These are phyloP conservation scores for Drosophila micromelanica DNA, from an alignment of 1,140 invertebrate species.

Conservation along the genomic window DNA sequence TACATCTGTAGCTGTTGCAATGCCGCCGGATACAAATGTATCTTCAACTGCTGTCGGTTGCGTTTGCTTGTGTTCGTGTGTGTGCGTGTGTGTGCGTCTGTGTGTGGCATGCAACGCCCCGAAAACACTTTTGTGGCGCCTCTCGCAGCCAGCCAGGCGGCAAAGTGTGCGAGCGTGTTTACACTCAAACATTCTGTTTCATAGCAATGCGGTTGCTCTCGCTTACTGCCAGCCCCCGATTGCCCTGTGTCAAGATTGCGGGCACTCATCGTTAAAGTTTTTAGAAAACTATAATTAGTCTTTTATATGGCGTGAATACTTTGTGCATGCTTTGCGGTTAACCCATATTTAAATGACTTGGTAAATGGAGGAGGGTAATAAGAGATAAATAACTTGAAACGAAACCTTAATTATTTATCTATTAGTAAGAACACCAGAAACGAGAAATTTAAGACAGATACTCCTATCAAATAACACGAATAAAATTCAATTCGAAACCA, in stretches of 20 bases:
- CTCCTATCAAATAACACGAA: slow-evolving; percentile 1
- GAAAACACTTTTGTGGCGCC: slow-evolving; percentile 72
- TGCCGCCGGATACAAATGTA: slow-evolving; percentile 55
- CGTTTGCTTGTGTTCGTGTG: slow-evolving; percentile 31
- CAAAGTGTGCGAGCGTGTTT: slow-evolving; percentile 55
- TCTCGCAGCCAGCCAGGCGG: neutral
- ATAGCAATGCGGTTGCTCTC: slow-evolving; percentile 67
- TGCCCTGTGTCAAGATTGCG: slow-evolving; percentile 48
- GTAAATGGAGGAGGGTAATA: slow-evolving; percentile 12
- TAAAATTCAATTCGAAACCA: neutral
- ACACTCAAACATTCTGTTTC: slow-evolving; percentile 69
- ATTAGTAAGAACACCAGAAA: neutral
- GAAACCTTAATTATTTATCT: slow-evolving; percentile 5
- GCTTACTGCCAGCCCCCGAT: neutral
- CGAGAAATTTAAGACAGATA: neutral
- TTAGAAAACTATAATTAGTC: slow-evolving; percentile 72
- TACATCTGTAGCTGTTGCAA: slow-evolving; percentile 31
- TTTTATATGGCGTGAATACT: slow-evolving; percentile 56
- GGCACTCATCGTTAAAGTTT: slow-evolving; percentile 70
- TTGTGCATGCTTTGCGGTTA: slow-evolving; percentile 66
- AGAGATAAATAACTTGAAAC: neutral
- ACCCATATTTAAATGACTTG: slow-evolving; percentile 58
- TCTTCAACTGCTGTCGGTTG: slow-evolving; percentile 28
- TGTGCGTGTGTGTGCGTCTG: slow-evolving; percentile 36
- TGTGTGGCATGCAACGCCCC: slow-evolving; percentile 74